Evolutionary conservation across 2,888 invertebrate genomes (phyloP).

Genomic region (Tetragonula carbonaria): DNA sequence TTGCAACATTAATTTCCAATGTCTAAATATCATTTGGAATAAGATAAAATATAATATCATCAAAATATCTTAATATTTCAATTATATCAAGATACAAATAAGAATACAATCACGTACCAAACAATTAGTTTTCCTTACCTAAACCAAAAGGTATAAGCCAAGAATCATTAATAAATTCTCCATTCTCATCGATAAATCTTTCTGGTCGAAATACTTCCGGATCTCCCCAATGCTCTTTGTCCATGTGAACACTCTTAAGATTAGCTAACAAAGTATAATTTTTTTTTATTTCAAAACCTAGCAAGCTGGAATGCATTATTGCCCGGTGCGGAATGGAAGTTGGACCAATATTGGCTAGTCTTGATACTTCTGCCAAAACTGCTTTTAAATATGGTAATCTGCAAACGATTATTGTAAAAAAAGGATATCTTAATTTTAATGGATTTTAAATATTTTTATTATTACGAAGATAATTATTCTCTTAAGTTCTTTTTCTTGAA

Average conservation of each 20-base stretch:
- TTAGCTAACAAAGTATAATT: conserved; percentile 92
- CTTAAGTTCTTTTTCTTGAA: background rate
- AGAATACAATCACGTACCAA: too few species aligned
- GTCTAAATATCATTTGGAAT: too few species aligned
- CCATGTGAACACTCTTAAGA: conserved; percentile 90
- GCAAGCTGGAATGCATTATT: conserved; percentile 88
- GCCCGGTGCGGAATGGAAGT: conserved; percentile 93
- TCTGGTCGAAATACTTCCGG: conserved; percentile 91
- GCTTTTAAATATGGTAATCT: conserved; percentile 93
- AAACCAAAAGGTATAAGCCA: conserved; percentile 91
- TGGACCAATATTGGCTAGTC: conserved; percentile 92
- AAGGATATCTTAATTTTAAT: too few species aligned
- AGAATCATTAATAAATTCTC: conserved; percentile 86
- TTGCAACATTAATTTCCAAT: too few species aligned
- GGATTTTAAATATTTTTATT: background rate
- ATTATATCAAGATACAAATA: too few species aligned
- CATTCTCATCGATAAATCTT: conserved; percentile 88
- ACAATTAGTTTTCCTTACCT: conserved; percentile 82
- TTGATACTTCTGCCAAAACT: conserved; percentile 89
- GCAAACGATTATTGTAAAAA: conserved; percentile 30
- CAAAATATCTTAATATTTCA: too few species aligned
- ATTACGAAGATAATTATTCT: background rate
- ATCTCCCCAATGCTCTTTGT: conserved; percentile 87
- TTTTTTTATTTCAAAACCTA: conserved; percentile 91
- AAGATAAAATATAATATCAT: too few species aligned